Evolutionary conservation across 2,797 vertebrate species (phyloP).

Genomic region (Potorous gilbertii): DNA sequence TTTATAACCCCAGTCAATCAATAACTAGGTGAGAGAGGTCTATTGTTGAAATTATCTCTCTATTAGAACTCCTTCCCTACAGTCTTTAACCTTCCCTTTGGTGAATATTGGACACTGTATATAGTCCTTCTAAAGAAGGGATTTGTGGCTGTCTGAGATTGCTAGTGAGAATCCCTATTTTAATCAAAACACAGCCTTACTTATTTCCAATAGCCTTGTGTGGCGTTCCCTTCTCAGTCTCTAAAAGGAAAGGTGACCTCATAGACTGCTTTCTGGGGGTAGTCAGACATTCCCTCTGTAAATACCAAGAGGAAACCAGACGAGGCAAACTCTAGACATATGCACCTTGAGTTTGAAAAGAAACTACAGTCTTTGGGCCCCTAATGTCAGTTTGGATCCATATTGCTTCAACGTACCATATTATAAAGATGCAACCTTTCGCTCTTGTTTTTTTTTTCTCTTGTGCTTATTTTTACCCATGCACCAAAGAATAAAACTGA

Average conservation of each 20-base stretch:
- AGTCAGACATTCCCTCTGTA: neutral
- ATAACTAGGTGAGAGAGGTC: neutral
- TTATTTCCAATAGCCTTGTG: neutral
- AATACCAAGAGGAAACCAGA: neutral
- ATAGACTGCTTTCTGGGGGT: neutral
- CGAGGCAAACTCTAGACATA: neutral
- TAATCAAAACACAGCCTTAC: neutral
- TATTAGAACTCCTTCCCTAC: neutral
- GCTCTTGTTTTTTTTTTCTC: neutral
- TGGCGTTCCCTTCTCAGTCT: neutral
- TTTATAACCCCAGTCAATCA: neutral
- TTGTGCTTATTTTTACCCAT: neutral
- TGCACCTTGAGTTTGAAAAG: neutral
- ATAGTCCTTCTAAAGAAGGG: neutral
- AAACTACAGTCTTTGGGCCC: neutral
- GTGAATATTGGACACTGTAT: neutral
- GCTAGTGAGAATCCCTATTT: neutral
- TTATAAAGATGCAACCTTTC: neutral
- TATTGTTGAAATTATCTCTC: neutral
- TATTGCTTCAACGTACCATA: neutral
- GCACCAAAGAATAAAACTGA: neutral
- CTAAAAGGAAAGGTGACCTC: neutral
- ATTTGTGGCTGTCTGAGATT: neutral
- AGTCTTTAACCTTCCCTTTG: neutral
- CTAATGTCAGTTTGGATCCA: neutral